phyloP scores from a whole-genome alignment of 2,888 invertebrate species.

The Drosophila affinis region DNA sequence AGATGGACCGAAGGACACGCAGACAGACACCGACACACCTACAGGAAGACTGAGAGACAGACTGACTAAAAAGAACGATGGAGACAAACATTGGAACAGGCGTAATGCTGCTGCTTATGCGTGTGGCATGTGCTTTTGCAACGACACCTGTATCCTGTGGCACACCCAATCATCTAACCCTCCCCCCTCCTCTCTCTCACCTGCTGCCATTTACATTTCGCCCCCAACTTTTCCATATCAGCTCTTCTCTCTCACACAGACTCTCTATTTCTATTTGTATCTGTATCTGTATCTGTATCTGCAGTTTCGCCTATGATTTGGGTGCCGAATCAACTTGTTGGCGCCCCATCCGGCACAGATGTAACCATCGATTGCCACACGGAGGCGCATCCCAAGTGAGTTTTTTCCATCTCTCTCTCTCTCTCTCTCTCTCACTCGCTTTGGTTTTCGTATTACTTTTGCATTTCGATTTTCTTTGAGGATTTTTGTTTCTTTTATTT shows the following conservation, averaged over 20 bases:
- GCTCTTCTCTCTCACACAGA: conserved; percentile 4
- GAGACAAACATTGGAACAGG: conserved; percentile 44
- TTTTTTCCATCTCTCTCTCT: conserved; percentile 32
- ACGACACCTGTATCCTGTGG: conserved; percentile 34
- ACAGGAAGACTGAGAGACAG: background rate
- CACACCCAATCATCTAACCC: background rate
- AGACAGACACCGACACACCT: conserved; percentile 36
- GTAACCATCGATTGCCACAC: conserved; percentile 96
- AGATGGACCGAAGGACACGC: conserved; percentile 28
- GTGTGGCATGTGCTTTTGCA: conserved; percentile 71
- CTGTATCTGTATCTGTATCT: conserved; percentile 13
- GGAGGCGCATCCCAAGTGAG: conserved; percentile 91
- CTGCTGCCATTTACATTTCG: conserved; percentile 62
- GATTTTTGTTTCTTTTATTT: background rate
- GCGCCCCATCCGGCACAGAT: conserved; percentile 94
- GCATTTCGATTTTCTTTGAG: conserved; percentile 15
- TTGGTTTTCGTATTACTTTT: conserved; percentile 12
- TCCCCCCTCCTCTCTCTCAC: background rate
- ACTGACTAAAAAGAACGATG: conserved; percentile 2
- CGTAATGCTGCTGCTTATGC: conserved; percentile 73
- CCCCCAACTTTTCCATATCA: conserved; percentile 44
- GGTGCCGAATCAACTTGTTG: conserved; percentile 96
- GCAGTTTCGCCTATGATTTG: conserved; percentile 96
- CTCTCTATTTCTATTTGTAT: conserved; percentile 2
- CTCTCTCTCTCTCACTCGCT: conserved; percentile 12